These are phyloP conservation scores for Exaiptasia diaphana DNA, from an alignment of 64 coral and sea anemone species.

Conservation along the genomic window DNA sequence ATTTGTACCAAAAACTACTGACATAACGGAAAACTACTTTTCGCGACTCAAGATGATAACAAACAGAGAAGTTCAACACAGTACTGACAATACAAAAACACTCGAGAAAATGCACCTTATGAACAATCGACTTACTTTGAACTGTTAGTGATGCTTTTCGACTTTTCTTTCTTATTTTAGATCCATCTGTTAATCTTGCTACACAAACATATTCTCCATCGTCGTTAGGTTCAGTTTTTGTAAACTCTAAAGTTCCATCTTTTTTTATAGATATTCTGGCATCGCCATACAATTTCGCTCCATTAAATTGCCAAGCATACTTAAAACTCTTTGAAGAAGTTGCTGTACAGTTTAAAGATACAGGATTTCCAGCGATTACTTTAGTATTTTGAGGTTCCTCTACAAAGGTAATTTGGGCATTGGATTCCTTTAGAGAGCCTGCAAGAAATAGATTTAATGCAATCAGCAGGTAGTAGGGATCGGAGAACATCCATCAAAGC, in stretches of 20 bases:
- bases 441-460: not conserved
- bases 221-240: not conserved
- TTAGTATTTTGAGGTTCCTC: not conserved
- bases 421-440: conserved; percentile 47
- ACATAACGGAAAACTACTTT: too few species aligned
- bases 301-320: conserved; percentile 12
- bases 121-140: conserved; percentile 34
- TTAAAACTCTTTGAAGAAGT: not conserved
- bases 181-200: not conserved
- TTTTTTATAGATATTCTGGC: not conserved
- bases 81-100: too few species aligned
- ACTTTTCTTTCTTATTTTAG: not conserved
- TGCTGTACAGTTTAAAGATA: conserved; percentile 22
- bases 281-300: not conserved
- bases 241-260: conserved; percentile 50
- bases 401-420: not conserved
- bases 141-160: conserved; percentile 5
- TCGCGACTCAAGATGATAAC: too few species aligned
- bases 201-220: conserved; percentile 11
- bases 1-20: too few species aligned
- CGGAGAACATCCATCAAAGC: too few species aligned
- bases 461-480: not conserved
- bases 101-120: too few species aligned
- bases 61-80: too few species aligned
- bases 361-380: not conserved